Conservation (phyloP, 2,113 vertebrate genomes). For the Muntiacus muntjak region DNA sequence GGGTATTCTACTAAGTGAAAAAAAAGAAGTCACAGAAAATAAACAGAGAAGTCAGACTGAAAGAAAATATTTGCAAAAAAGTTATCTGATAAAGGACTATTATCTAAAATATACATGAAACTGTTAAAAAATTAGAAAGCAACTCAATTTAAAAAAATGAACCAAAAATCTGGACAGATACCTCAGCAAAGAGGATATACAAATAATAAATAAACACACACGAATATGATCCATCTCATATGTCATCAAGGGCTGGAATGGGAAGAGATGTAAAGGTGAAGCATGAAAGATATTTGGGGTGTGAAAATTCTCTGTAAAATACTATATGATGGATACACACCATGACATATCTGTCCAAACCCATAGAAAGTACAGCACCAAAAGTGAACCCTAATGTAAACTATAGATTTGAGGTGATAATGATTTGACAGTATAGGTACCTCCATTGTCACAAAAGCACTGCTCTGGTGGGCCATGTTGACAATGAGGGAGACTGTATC, state of each 20-base stretch:
- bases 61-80: background rate
- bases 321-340: background rate
- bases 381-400: background rate
- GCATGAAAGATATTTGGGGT: background rate
- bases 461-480: background rate
- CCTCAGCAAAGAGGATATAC: background rate
- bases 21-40: background rate
- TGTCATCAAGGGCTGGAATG: background rate
- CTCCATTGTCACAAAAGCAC: background rate
- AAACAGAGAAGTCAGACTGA: background rate
- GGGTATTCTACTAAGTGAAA: background rate
- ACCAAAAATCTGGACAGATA: background rate
- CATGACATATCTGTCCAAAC: background rate
- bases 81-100: background rate
- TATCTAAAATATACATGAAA: background rate
- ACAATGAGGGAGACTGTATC: background rate
- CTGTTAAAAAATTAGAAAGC: background rate
- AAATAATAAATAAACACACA: background rate
- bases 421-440: background rate
- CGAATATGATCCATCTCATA: background rate
- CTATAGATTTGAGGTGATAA: background rate
- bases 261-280: background rate
- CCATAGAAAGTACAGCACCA: background rate
- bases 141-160: background rate
- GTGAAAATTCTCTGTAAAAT: background rate